A percentile compares a stretch with the other conserved stretches of the same genome.
phyloP scores from a whole-genome alignment of 2,113 vertebrate species.

The Lanius collurio region DNA sequence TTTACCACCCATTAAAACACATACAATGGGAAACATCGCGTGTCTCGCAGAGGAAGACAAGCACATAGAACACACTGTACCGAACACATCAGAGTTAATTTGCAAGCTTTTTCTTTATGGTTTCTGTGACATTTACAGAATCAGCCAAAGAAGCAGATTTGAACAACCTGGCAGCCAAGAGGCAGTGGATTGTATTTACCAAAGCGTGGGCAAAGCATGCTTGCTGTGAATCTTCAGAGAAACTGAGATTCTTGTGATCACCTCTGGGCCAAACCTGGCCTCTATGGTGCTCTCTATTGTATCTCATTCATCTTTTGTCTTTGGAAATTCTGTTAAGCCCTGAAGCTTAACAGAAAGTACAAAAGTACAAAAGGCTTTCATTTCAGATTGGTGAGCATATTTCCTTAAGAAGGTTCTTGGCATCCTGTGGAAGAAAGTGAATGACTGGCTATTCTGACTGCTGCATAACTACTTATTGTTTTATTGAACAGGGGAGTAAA shows the following conservation, averaged over 20 bases:
- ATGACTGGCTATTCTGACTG: constrained; percentile 69
- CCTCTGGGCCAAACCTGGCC: background rate
- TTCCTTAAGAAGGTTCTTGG: constrained; percentile 70
- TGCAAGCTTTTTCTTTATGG: background rate
- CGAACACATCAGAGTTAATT: background rate
- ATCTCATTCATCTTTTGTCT: constrained; percentile 26
- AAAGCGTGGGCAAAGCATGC: background rate
- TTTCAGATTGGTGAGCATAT: constrained; percentile 68
- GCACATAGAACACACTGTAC: background rate
- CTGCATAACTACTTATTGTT: constrained; percentile 75
- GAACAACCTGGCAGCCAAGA: background rate
- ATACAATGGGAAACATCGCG: background rate
- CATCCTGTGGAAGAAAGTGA: constrained; percentile 59
- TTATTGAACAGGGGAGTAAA: constrained; percentile 75
- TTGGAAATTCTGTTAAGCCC: constrained; percentile 53
- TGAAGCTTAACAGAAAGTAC: constrained; percentile 64
- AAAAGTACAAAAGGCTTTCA: constrained; percentile 56
- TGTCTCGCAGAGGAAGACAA: background rate
- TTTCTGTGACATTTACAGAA: background rate
- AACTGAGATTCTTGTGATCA: background rate
- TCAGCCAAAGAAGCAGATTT: background rate
- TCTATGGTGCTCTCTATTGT: background rate
- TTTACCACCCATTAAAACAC: background rate
- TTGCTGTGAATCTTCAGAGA: background rate
- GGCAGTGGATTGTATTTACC: background rate